These are phyloP conservation scores for Phlogophora meticulosa DNA, from an alignment of 2,888 invertebrate species.

Conservation along the genomic window DNA sequence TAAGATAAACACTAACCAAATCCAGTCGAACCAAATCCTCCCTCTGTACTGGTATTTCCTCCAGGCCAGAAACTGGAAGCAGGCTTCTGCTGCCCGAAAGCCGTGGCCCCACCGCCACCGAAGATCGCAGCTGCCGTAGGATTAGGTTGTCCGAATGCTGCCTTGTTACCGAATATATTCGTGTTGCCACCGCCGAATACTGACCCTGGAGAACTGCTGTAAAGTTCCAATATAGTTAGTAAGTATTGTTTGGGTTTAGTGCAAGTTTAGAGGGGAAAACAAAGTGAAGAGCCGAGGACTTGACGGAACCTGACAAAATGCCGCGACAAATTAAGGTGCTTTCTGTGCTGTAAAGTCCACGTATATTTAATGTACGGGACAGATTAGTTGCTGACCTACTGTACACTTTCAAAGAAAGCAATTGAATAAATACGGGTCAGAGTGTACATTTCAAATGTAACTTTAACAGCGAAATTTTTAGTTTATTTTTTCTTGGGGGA, in stretches of 20 bases:
- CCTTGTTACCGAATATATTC: constrained; percentile 83
- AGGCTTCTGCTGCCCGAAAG: constrained; percentile 80
- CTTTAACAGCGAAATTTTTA: not conserved
- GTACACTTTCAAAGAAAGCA: too few species aligned
- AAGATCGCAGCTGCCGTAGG: constrained; percentile 80
- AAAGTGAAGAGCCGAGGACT: too few species aligned
- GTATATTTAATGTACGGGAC: too few species aligned
- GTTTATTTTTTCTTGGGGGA: not conserved
- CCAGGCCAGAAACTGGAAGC: constrained; percentile 81
- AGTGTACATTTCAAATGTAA: not conserved
- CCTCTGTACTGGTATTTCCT: constrained; percentile 70
- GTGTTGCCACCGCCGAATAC: constrained; percentile 79
- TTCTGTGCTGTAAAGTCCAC: too few species aligned
- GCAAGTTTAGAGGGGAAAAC: not conserved
- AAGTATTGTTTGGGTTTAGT: not conserved
- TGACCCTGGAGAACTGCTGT: constrained; percentile 74
- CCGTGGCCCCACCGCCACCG: constrained; percentile 73
- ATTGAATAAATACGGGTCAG: too few species aligned
- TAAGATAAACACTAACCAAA: constrained; percentile 76
- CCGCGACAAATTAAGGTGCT: too few species aligned
- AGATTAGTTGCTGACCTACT: too few species aligned
- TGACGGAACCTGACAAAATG: too few species aligned
- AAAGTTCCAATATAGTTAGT: not conserved
- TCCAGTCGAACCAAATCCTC: constrained; percentile 80
- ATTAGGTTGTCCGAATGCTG: constrained; percentile 82